A percentile compares a stretch with the other conserved stretches of the same genome.
Evolutionary conservation across 2,797 vertebrate genomes (phyloP).

Genomic region (Myiothlypis chrysogaster): DNA sequence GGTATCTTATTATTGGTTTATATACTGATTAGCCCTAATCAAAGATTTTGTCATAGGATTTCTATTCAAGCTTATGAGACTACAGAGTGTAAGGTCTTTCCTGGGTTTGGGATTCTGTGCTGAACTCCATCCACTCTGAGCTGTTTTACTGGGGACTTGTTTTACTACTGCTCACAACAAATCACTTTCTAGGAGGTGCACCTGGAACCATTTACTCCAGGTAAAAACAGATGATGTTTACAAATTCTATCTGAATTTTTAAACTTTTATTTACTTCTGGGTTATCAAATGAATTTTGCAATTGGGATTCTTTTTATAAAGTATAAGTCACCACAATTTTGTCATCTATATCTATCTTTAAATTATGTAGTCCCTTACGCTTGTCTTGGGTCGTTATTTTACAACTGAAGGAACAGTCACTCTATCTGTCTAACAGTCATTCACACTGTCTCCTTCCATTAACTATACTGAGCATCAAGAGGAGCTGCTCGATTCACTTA

Average conservation of each 20-base stretch:
- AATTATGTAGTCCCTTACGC: background rate
- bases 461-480: background rate
- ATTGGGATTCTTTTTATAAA: background rate
- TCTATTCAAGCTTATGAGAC: background rate
- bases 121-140: background rate
- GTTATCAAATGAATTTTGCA: background rate
- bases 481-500: background rate
- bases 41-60: background rate
- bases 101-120: background rate
- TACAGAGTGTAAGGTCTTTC: background rate
- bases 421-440: background rate
- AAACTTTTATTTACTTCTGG: background rate
- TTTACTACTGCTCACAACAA: background rate
- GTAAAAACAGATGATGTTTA: background rate
- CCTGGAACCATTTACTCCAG: background rate
- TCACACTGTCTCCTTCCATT: background rate
- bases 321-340: background rate
- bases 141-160: background rate
- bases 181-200: background rate
- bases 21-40: background rate
- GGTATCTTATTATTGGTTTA: background rate
- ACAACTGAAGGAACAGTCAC: background rate
- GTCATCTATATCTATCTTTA: background rate
- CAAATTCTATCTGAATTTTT: background rate
- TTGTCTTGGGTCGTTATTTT: background rate